Conservation (phyloP, 2,888 invertebrate genomes). For the Boloria euphrosyne region DNA sequence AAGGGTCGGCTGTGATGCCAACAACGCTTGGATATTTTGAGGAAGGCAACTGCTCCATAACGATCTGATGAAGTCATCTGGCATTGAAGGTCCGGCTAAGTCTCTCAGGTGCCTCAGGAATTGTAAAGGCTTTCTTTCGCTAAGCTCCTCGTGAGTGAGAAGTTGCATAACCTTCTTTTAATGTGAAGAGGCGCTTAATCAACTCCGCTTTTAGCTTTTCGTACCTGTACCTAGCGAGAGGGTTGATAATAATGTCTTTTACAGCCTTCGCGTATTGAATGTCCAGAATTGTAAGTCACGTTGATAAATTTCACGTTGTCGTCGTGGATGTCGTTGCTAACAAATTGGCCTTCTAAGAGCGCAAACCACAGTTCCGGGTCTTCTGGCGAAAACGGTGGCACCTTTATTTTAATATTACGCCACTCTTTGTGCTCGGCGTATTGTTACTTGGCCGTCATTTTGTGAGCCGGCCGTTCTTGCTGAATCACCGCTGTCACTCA, state of each 20-base stretch:
- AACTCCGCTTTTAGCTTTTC: slow-evolving; percentile 3
- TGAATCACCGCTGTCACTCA: slow-evolving; percentile 5
- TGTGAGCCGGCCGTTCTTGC: slow-evolving; percentile 1
- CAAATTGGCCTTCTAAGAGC: slow-evolving; percentile 16
- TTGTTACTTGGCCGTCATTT: background rate
- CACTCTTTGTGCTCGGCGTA: background rate
- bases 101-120: background rate
- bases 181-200: slow-evolving; percentile 1
- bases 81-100: background rate
- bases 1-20: slow-evolving; percentile 30
- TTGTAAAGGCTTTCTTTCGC: background rate
- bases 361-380: slow-evolving; percentile 19
- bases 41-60: slow-evolving; percentile 22
- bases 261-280: too few species aligned
- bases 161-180: slow-evolving; percentile 6
- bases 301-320: background rate
- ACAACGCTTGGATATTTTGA: slow-evolving; percentile 29
- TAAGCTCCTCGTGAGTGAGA: background rate
- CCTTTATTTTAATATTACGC: background rate
- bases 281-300: background rate
- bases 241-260: background rate
- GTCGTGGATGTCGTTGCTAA: background rate
- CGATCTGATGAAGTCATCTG: slow-evolving; percentile 10
- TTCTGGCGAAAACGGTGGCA: slow-evolving; percentile 21
- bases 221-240: background rate